A percentile compares a stretch with the other conserved stretches of the same genome.
Evolutionary conservation across 2,888 invertebrate species (phyloP).

Genomic region (Glaucopsyche alexis): DNA sequence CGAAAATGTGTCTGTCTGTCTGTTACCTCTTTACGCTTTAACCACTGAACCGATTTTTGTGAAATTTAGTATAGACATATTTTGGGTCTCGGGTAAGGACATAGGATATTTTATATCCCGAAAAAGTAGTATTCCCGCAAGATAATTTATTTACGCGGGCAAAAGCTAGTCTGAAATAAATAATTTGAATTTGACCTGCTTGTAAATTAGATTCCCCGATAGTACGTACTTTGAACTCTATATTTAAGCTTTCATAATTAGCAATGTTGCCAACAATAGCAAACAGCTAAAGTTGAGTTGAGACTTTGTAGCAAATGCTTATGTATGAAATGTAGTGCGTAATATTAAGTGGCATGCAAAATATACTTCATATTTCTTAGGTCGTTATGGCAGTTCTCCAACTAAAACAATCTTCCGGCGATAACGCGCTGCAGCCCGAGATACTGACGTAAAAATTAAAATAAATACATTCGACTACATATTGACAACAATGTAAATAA

Average conservation of each 20-base stretch:
- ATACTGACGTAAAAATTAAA: constrained; percentile 61
- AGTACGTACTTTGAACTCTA: too few relatives aligned
- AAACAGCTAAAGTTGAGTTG: constrained; percentile 20
- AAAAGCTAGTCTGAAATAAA: too few relatives aligned
- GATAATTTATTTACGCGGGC: too few relatives aligned
- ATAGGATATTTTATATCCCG: too few relatives aligned
- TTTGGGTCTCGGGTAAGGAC: too few relatives aligned
- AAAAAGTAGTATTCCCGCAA: too few relatives aligned
- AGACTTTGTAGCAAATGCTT: constrained; percentile 5
- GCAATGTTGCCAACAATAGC: constrained; percentile 5
- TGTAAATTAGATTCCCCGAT: too few relatives aligned
- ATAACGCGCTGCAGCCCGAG: constrained; percentile 60
- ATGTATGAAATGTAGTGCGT: constrained; percentile 65
- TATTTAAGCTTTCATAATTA: constrained; percentile 1
- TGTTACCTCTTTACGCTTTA: too few relatives aligned
- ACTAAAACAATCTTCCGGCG: constrained; percentile 76
- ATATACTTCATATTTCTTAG: constrained; percentile 76
- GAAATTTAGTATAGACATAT: too few relatives aligned
- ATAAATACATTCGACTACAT: constrained; percentile 26
- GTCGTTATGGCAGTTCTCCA: constrained; percentile 74
- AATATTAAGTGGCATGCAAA: constrained; percentile 78
- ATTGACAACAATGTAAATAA: constrained; percentile 28
- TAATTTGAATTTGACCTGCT: too few relatives aligned
- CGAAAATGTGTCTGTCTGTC: too few relatives aligned
- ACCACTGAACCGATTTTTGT: too few relatives aligned